Conservation (phyloP, 2,797 vertebrate species). For the Tachyglossus aculeatus region DNA sequence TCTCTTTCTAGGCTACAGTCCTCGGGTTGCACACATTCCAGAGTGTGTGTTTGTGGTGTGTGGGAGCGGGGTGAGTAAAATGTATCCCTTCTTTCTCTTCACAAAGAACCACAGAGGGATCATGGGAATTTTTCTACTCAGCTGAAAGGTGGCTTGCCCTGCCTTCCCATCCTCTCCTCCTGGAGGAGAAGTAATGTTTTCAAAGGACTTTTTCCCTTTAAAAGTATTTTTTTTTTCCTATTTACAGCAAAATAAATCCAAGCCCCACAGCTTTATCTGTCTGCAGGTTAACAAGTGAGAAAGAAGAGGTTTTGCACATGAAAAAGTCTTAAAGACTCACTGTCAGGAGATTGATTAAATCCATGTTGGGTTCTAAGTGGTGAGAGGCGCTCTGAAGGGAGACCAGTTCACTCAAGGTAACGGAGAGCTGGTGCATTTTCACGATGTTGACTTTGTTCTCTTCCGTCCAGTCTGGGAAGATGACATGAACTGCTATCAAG, state of each 20-base stretch:
- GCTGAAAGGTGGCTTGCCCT: too few species aligned
- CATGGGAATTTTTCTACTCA: too few species aligned
- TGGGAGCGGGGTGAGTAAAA: too few species aligned
- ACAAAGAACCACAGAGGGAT: too few species aligned
- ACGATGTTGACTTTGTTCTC: conserved; percentile 91
- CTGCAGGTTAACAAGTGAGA: background rate
- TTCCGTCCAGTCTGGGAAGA: conserved; percentile 91
- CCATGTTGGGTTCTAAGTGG: conserved; percentile 95
- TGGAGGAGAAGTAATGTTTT: too few species aligned
- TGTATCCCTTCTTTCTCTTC: too few species aligned
- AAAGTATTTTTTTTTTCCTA: too few species aligned
- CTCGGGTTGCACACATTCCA: too few species aligned
- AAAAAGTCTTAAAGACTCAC: conserved; percentile 73
- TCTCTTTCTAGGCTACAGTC: too few species aligned
- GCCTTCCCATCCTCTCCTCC: too few species aligned
- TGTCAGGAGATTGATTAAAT: conserved; percentile 92
- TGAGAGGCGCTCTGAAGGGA: conserved; percentile 87
- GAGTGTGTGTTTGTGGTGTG: too few species aligned
- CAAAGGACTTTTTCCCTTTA: too few species aligned
- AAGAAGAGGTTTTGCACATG: background rate
- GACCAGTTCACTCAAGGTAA: conserved; percentile 93
- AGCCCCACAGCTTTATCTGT: background rate
- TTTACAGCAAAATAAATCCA: background rate
- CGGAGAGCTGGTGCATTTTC: conserved; percentile 97
- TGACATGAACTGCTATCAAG: conserved; percentile 93